Evolutionary conservation across 2,888 invertebrate species (phyloP).

Genomic region (Strigamia maritima): DNA sequence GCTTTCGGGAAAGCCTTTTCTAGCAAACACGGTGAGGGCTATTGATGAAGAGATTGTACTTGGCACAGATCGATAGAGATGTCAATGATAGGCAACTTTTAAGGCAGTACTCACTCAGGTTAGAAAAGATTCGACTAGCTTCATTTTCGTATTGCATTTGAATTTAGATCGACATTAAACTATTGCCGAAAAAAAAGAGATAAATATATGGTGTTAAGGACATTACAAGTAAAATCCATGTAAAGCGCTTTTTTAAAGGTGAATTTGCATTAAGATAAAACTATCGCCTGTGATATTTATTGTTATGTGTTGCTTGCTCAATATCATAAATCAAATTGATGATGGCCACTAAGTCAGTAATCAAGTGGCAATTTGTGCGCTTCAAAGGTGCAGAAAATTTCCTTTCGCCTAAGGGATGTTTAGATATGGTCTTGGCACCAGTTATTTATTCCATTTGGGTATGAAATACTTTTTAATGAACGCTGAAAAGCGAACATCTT

Average conservation of each 20-base stretch:
- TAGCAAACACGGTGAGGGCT: conserved; percentile 15
- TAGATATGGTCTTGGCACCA: background rate
- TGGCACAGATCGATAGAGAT: conserved; percentile 2
- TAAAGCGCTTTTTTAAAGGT: background rate
- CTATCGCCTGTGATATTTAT: background rate
- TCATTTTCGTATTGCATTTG: background rate
- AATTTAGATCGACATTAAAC: conserved; percentile 6
- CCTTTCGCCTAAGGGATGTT: conserved; percentile 5
- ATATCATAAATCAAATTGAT: conserved; percentile 5
- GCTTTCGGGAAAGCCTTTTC: conserved; percentile 10
- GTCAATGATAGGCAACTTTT: conserved; percentile 5
- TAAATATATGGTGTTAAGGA: background rate
- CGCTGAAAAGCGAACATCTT: conserved; percentile 5
- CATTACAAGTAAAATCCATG: background rate
- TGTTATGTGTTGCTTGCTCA: background rate
- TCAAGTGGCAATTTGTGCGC: conserved; percentile 10
- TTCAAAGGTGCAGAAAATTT: conserved; percentile 10
- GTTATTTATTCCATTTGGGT: background rate
- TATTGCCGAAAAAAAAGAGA: background rate
- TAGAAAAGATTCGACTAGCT: background rate
- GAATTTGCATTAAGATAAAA: background rate
- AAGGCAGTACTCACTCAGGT: background rate
- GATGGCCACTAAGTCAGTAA: conserved; percentile 15
- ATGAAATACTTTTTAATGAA: conserved; percentile 1
- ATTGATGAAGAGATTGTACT: conserved; percentile 15